Evolutionary conservation across 2,113 vertebrate genomes (phyloP).

Genomic region (Podocnemis expansa): DNA sequence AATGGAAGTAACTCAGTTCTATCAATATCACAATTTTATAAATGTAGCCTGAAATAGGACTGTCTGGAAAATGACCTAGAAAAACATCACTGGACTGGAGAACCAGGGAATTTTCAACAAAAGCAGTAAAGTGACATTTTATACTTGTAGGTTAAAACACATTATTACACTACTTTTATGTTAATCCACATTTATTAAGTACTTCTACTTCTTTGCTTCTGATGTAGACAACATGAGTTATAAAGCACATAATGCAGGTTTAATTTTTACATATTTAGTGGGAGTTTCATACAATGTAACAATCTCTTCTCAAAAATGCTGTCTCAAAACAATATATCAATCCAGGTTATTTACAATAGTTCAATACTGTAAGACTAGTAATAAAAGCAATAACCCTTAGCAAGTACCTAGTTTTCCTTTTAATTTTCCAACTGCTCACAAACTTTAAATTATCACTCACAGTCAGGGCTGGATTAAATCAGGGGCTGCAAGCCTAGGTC

Average conservation of each 20-base stretch:
- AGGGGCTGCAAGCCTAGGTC: no score
- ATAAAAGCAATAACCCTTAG: constrained; percentile 59
- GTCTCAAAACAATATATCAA: constrained; percentile 47
- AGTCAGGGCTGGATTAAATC: no score
- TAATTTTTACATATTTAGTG: constrained; percentile 46
- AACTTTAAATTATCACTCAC: constrained; percentile 40
- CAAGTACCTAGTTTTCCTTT: constrained; percentile 42
- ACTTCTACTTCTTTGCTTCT: constrained; percentile 18
- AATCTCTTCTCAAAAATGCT: constrained; percentile 36
- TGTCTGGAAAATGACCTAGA: constrained; percentile 21
- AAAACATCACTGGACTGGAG: constrained; percentile 23
- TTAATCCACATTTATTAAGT: constrained; percentile 20
- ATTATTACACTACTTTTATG: not conserved
- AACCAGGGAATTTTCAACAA: not conserved
- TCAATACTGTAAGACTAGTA: not conserved
- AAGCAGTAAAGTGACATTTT: not conserved
- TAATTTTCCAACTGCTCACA: constrained; percentile 24
- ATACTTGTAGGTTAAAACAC: not conserved
- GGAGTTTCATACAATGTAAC: constrained; percentile 19
- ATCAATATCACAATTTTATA: not conserved
- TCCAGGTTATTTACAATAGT: constrained; percentile 39
- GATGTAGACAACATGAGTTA: not conserved
- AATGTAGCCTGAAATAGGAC: not conserved
- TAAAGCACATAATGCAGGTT: constrained; percentile 5
- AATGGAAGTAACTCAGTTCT: not conserved